These are phyloP conservation scores for Anneissia japonica DNA, from an alignment of 35 echinoderm and acorn worm genomes.

Conservation along the genomic window DNA sequence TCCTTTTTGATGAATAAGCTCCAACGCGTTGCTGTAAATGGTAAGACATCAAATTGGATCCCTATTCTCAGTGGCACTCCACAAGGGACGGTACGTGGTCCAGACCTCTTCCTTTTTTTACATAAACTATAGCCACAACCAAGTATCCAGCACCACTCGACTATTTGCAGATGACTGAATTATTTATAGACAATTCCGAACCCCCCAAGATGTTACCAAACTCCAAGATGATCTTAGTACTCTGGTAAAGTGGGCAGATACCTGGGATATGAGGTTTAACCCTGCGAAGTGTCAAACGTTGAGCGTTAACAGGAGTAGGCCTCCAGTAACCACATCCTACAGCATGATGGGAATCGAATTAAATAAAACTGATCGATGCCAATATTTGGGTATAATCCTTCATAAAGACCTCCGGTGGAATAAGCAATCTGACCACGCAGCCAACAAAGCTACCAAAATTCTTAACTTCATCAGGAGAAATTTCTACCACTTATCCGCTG, in stretches of 20 bases:
- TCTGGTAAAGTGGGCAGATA: too few species aligned
- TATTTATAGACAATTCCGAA: neutral
- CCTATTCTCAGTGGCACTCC: conserved; percentile 1
- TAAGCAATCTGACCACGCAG: too few species aligned
- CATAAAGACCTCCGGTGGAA: neutral
- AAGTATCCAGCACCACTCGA: neutral
- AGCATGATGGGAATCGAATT: too few species aligned
- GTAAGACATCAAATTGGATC: neutral
- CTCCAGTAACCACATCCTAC: too few species aligned
- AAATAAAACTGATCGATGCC: too few species aligned
- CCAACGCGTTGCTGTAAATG: neutral
- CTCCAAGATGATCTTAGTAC: too few species aligned
- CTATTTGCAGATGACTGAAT: neutral
- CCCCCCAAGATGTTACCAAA: too few species aligned
- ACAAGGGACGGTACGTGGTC: conserved; percentile 18
- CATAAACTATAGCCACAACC: neutral
- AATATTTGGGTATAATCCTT: too few species aligned
- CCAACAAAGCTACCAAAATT: conserved; percentile 3
- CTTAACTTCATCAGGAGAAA: conserved; percentile 6
- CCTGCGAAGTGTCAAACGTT: too few species aligned
- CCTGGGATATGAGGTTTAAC: too few species aligned
- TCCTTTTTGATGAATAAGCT: neutral
- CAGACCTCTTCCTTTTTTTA: conserved; percentile 16
- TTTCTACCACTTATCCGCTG: neutral
- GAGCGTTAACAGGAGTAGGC: too few species aligned